Conservation (phyloP, 2,797 vertebrate genomes). For the Microctenopoma steveboyesi region DNA sequence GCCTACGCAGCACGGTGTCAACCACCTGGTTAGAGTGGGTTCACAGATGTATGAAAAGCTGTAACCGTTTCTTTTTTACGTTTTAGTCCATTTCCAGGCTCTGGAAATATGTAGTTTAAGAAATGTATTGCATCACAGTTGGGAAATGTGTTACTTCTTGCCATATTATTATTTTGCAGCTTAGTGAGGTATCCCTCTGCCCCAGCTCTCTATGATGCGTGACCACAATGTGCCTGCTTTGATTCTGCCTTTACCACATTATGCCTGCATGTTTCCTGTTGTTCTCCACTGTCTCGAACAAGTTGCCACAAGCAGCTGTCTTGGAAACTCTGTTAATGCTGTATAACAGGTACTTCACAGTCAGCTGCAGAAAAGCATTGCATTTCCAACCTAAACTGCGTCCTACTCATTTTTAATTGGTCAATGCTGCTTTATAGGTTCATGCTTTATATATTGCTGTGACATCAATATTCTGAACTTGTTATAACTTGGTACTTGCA, state of each 20-base stretch:
- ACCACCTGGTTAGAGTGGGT: not conserved
- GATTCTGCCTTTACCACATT: not conserved
- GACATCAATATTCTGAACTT: not conserved
- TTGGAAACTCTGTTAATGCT: not conserved
- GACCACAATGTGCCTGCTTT: constrained; percentile 1
- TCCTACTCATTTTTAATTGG: not conserved
- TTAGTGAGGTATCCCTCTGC: not conserved
- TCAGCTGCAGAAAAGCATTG: not conserved
- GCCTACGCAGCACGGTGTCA: not conserved
- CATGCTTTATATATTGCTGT: not conserved
- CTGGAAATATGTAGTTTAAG: not conserved
- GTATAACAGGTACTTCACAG: not conserved
- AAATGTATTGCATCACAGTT: constrained; percentile 1
- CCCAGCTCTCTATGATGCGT: not conserved
- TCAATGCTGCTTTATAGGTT: not conserved
- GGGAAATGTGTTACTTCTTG: not conserved
- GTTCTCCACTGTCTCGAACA: not conserved
- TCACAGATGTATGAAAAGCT: not conserved
- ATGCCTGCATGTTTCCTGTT: not conserved
- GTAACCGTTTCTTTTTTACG: not conserved
- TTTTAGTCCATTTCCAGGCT: not conserved
- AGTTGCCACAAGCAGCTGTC: not conserved
- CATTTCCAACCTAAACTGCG: not conserved
- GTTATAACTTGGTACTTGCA: not conserved
- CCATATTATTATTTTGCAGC: not conserved